Base-by-base conservation (phyloP, 2,113 vertebrate genomes). In the Lepus americanus region DNA sequence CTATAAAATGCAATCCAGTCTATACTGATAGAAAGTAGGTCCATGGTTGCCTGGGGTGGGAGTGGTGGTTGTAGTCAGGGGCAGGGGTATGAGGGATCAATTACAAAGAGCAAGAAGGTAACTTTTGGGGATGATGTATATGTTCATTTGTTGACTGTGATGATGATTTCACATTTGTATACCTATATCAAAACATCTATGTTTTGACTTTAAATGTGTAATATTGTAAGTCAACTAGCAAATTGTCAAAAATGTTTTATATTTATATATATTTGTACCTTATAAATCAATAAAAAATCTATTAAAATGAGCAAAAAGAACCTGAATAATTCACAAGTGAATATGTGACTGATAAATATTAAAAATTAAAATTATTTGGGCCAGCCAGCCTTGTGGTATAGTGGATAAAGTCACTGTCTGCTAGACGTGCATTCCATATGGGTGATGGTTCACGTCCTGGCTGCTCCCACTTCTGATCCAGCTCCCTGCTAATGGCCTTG, bases 271-370 rank as follows among this genome's bases (percentile, higher is more conserved):
- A 20, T 25, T 83, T 92, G 10, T 70, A 17, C 25, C 33, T 55
- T 70, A 95, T 9, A 87, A 87, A 72, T 81, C 16, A 91, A 59
- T 77, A 88, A 81, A 69, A 61, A 44, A 80, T 25, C 59, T 61
- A 59, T 9, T 23, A 29, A 29, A 81, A 79, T 70, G 39, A 87
- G 74, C 5, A 70, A 84, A 80, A 39, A 80, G n/a, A 51, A 67
- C 4, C 31, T 72, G 44, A 95, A 61, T 11, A 86, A 80, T 49
- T 80, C 16, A 86, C 49, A 87, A 87, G 51, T 80, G 6, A 73
- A 55, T 36, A 53, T 29, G 72, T 39, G 39, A 89, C 17, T 61
- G 51, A 63, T 6, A 89, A 44, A 59, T 27, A 31, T 67, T 67
- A 91, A 88, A 81, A 84, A 31, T 1, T 1, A 23, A 36, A 59